A percentile compares a stretch with the other conserved stretches of the same genome.
These are phyloP conservation scores for Latrodectus elegans DNA, from an alignment of 2,888 invertebrate genomes.

Conservation along the genomic window DNA sequence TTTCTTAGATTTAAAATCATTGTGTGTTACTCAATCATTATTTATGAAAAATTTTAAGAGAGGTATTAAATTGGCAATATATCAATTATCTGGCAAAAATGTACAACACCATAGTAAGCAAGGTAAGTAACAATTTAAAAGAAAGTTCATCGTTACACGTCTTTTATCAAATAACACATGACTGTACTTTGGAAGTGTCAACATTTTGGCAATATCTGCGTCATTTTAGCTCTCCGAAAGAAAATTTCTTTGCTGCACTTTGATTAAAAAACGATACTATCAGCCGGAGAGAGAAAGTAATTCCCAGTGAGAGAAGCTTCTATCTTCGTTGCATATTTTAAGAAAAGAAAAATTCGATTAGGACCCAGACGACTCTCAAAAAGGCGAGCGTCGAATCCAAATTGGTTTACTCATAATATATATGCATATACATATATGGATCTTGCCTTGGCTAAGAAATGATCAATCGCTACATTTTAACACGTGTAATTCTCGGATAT, in stretches of 20 bases:
- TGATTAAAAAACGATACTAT: conserved; percentile 66
- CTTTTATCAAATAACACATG: too few relatives aligned
- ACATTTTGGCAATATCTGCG: neutral
- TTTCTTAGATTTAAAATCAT: too few relatives aligned
- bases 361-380: conserved; percentile 42
- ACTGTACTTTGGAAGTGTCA: neutral
- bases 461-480: conserved; percentile 59
- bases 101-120: too few relatives aligned
- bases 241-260: conserved; percentile 29
- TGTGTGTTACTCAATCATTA: too few relatives aligned
- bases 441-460: conserved; percentile 35
- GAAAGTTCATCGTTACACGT: too few relatives aligned
- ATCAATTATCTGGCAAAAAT: too few relatives aligned
- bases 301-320: conserved; percentile 25
- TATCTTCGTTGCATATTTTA: conserved; percentile 11
- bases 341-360: conserved; percentile 58
- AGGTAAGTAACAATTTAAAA: too few relatives aligned
- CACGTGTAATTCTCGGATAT: conserved; percentile 43
- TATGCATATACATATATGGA: conserved; percentile 38
- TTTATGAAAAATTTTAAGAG: too few relatives aligned
- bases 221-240: conserved; percentile 19
- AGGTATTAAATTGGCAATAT: too few relatives aligned
- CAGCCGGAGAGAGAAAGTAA: conserved; percentile 34
- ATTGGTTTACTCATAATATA: conserved; percentile 41
- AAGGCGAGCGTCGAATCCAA: conserved; percentile 40